These are phyloP conservation scores for Corythornis vintsioides DNA, from an alignment of 2,113 vertebrate species.

Conservation along the genomic window DNA sequence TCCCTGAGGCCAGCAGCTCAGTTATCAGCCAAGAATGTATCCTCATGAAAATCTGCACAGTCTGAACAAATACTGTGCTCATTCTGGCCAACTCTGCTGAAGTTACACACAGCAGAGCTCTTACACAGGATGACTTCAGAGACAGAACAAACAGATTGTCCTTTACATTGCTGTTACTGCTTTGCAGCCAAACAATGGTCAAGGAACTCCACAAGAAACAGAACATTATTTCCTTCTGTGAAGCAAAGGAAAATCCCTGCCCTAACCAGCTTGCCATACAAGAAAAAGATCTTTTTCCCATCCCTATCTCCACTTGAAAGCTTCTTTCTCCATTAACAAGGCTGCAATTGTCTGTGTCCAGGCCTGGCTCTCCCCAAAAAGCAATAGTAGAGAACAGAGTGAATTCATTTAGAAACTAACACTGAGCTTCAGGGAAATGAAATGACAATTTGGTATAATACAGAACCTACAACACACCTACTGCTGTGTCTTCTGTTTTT, in stretches of 20 bases:
- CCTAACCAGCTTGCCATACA: neutral
- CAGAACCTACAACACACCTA: neutral
- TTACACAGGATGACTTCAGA: constrained; percentile 21
- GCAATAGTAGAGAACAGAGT: neutral
- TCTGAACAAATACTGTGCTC: neutral
- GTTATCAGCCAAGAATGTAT: constrained; percentile 24
- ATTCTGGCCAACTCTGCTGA: neutral
- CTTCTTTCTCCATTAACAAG: neutral
- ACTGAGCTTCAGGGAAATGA: neutral
- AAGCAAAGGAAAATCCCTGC: neutral
- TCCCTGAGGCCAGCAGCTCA: constrained; percentile 4
- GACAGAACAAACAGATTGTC: neutral
- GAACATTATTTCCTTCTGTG: neutral
- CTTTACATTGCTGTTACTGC: neutral
- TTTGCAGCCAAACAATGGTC: neutral
- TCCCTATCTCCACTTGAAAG: neutral
- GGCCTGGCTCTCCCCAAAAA: neutral
- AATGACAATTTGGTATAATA: neutral
- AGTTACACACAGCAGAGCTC: neutral
- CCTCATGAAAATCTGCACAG: neutral
- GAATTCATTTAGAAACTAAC: constrained; percentile 17
- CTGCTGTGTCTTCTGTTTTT: neutral
- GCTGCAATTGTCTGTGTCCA: neutral
- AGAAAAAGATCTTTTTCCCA: neutral
- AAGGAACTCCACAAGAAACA: neutral